Percentiles rank a stretch among this genome's conserved stretches.
phyloP scores from a whole-genome alignment of 2,113 vertebrate species.

The Misgurnus mizolepis region DNA sequence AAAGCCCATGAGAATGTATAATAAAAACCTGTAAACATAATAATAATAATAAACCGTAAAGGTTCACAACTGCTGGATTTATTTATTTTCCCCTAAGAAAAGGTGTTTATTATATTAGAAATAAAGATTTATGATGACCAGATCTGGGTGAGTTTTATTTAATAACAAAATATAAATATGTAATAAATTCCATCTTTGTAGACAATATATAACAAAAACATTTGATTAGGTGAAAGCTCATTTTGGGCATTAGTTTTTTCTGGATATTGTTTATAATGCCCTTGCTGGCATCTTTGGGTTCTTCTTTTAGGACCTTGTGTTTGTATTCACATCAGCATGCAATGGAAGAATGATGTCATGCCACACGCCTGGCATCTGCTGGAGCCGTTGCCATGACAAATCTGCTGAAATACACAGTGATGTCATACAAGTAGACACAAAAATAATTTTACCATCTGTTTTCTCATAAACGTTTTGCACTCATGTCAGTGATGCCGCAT shows the following conservation, averaged over 20 bases:
- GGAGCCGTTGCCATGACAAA: constrained; percentile 68
- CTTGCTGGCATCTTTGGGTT: background rate
- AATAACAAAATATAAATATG: background rate
- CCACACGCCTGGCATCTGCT: constrained; percentile 65
- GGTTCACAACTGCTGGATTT: constrained; percentile 25
- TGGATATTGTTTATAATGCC: background rate
- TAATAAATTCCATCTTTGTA: background rate
- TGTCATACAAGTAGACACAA: too few species aligned
- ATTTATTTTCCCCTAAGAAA: constrained; percentile 18
- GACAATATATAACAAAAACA: background rate
- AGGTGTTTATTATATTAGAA: constrained; percentile 34
- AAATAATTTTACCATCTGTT: too few species aligned
- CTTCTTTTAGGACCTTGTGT: background rate
- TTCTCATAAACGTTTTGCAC: too few species aligned
- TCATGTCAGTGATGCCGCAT: too few species aligned
- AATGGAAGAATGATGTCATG: constrained; percentile 68
- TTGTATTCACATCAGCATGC: constrained; percentile 51
- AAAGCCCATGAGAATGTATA: background rate
- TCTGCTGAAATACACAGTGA: constrained; percentile 3
- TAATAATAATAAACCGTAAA: background rate
- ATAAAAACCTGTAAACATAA: too few species aligned
- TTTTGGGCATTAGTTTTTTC: too few species aligned
- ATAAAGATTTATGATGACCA: constrained; percentile 42
- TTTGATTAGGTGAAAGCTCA: too few species aligned
- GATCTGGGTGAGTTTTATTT: constrained; percentile 37